Evolutionary conservation across 2,113 vertebrate species (phyloP).

Genomic region (Maccullochella peelii): DNA sequence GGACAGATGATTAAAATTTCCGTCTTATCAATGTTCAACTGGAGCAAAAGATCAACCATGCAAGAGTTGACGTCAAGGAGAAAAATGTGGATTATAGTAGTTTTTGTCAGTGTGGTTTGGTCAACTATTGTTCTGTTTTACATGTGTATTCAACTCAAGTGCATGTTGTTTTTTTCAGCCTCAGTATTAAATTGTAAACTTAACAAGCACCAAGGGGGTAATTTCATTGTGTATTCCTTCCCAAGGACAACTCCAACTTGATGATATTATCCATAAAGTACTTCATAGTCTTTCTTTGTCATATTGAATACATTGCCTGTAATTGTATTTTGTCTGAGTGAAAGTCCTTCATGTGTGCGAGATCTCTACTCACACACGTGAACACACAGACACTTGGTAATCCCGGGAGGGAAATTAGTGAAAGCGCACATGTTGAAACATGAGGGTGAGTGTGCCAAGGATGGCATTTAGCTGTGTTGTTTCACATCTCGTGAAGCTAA

Average conservation of each 20-base stretch:
- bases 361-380: background rate
- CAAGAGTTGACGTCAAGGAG: background rate
- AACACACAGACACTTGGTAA: slow-evolving; percentile 25
- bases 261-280: slow-evolving; percentile 40
- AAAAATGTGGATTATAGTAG: background rate
- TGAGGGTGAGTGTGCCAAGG: slow-evolving; percentile 38
- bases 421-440: slow-evolving; percentile 33
- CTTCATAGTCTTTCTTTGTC: slow-evolving; percentile 19
- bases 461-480: slow-evolving; percentile 41
- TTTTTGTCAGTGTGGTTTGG: background rate
- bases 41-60: slow-evolving; percentile 18
- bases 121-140: background rate
- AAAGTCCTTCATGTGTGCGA: slow-evolving; percentile 15
- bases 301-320: slow-evolving; percentile 25
- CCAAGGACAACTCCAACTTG: slow-evolving; percentile 43
- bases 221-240: slow-evolving; percentile 32
- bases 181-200: slow-evolving; percentile 24
- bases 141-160: background rate
- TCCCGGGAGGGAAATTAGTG: slow-evolving; percentile 55
- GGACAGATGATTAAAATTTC: slow-evolving; percentile 38
- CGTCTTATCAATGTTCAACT: slow-evolving; percentile 20
- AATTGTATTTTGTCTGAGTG: background rate
- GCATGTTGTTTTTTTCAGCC: background rate
- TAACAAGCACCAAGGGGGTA: slow-evolving; percentile 44
- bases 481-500: slow-evolving; percentile 12